phyloP scores from a whole-genome alignment of 1,140 invertebrate genomes.

The Cydia splendana region DNA sequence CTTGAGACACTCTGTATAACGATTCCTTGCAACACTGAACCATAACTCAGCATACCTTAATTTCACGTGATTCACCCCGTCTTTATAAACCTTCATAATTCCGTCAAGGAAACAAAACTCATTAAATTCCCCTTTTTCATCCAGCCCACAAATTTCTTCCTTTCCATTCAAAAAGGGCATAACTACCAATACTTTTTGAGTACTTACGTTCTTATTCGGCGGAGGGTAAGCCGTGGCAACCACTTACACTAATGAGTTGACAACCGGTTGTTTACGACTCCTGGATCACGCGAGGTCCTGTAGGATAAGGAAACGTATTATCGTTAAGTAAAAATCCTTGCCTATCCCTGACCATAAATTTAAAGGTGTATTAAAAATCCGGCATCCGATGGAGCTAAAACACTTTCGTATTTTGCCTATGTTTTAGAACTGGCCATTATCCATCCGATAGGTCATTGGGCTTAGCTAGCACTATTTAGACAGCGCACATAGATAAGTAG shows the following conservation, averaged over 20 bases:
- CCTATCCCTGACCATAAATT: neutral
- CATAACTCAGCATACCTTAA: neutral
- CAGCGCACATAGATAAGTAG: no score
- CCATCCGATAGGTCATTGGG: no score
- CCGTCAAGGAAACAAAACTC: neutral
- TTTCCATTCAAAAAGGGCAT: neutral
- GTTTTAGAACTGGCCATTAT: no score
- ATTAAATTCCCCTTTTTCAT: constrained; percentile 17
- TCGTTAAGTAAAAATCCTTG: constrained; percentile 3
- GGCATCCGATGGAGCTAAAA: no score
- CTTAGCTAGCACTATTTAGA: no score
- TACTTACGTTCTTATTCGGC: neutral
- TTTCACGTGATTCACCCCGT: constrained; percentile 11
- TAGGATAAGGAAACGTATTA: neutral
- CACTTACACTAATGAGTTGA: constrained; percentile 11
- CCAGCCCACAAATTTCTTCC: constrained; percentile 5
- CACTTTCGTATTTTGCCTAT: no score
- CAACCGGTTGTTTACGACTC: constrained; percentile 13
- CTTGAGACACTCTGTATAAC: neutral
- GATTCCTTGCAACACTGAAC: neutral
- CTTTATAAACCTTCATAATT: neutral
- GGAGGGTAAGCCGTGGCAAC: neutral
- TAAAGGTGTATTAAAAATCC: neutral
- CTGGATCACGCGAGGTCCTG: neutral
- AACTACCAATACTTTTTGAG: neutral